Evolutionary conservation across 2,797 vertebrate genomes (phyloP), one percentile per base, ranked within the genome.

Genomic region (Crenichthys baileyi): DNA sequence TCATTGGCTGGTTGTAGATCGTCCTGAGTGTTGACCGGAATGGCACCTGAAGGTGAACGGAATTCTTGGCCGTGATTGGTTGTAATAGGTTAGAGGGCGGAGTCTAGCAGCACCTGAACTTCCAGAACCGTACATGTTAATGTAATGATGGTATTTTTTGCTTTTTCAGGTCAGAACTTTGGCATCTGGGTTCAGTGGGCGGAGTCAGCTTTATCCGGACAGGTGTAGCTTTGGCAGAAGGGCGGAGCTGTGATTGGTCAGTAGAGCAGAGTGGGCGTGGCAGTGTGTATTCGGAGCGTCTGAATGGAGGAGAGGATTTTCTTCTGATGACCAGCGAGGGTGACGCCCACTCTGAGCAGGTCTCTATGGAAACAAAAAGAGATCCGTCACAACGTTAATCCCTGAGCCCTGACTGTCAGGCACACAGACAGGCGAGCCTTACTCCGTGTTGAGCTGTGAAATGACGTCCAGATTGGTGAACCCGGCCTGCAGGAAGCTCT

Each of bases 251-350:
- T 56, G 72, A 83, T 79, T 91, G 88, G 87, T 96, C 94, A 97
- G 93, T 94, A 97, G 55, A 94, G 92, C 5, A 94, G 73, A 0
- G 94, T 85, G 80, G 91, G 91, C 0, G 90, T 92, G 77, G 88
- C 79, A 76, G 96, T 96, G 82, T 95, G 95, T 84, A 92, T 91
- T 76, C 91, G 94, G 87, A 97, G 96, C 4, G 95, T 95, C 88
- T 97, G 95, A 67, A 97, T 91, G 74, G 96, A 97, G 77, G 96
- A 95, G n/a, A 97, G 92, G 65, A 97, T 97, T 72, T 97, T 97
- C 94, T 97, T 97, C 87, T 97, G 97, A 85, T 97, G 97, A 2
- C 97, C 96, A 0, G 96, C 96, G 29, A 97, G 92, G 13, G 97
- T 97, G 81, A 97, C 96, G 41, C 97, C 97, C 65, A 97, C 96